These are phyloP conservation scores for Glyphotaelius pellucidus DNA, from an alignment of 2,888 invertebrate genomes.

Conservation along the genomic window DNA sequence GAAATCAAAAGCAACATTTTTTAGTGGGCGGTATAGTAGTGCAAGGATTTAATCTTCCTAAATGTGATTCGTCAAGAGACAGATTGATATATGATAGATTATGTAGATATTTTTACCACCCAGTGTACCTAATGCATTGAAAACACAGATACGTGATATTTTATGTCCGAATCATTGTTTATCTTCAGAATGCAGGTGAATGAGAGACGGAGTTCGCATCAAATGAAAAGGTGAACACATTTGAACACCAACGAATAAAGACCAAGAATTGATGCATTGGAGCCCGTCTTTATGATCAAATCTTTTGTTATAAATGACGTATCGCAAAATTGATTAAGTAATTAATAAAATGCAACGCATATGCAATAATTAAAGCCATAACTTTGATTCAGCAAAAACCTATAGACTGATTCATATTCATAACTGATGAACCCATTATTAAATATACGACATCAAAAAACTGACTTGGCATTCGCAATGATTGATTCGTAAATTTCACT, in stretches of 20 bases:
- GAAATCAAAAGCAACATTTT: too few relatives aligned
- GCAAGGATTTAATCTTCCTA: too few relatives aligned
- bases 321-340: not conserved
- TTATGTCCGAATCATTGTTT: conserved; percentile 5
- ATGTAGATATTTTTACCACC: not conserved
- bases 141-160: not conserved
- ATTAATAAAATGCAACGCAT: not conserved
- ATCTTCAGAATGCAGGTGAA: conserved; percentile 4
- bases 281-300: not conserved
- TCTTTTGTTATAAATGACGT: not conserved
- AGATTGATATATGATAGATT: too few relatives aligned
- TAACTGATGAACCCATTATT: not conserved
- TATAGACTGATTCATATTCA: not conserved
- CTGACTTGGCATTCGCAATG: not conserved
- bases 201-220: not conserved
- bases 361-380: not conserved
- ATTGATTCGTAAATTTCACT: not conserved
- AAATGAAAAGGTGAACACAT: conserved; percentile 8
- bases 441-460: not conserved
- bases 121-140: not conserved
- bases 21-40: too few relatives aligned
- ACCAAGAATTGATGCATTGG: not conserved
- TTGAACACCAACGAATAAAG: not conserved
- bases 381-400: not conserved
- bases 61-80: too few relatives aligned